These are phyloP conservation scores for Mobula hypostoma DNA, from an alignment of 2,113 vertebrate genomes.

Conservation along the genomic window DNA sequence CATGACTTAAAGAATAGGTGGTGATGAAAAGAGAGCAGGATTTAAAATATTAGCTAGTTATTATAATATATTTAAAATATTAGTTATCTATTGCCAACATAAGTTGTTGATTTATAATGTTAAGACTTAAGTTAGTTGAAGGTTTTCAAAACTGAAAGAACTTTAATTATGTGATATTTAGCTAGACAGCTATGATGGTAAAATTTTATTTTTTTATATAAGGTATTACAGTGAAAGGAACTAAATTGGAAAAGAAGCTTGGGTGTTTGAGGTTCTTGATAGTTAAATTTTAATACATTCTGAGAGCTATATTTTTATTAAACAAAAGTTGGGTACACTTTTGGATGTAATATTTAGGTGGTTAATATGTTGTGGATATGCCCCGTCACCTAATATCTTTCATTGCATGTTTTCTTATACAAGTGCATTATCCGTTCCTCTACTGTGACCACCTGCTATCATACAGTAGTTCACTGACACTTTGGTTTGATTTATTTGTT, in stretches of 20 bases:
- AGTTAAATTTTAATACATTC: neutral
- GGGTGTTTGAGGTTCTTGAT: neutral
- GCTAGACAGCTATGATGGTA: neutral
- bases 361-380: neutral
- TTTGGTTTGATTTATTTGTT: neutral
- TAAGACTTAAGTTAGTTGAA: conserved; percentile 7
- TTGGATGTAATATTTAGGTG: neutral
- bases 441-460: neutral
- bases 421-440: neutral
- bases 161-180: neutral
- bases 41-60: neutral
- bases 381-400: neutral
- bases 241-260: neutral
- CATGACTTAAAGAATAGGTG: too few relatives aligned
- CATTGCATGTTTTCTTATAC: neutral
- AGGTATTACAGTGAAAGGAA: neutral
- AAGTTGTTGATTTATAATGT: neutral
- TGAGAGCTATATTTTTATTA: neutral
- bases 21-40: neutral
- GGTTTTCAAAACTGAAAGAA: neutral
- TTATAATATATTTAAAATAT: neutral
- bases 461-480: neutral
- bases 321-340: neutral
- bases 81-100: neutral
- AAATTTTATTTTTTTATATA: too few relatives aligned